phyloP scores from a whole-genome alignment of 2,113 vertebrate genomes.

The Neodontobutis hainanensis region DNA sequence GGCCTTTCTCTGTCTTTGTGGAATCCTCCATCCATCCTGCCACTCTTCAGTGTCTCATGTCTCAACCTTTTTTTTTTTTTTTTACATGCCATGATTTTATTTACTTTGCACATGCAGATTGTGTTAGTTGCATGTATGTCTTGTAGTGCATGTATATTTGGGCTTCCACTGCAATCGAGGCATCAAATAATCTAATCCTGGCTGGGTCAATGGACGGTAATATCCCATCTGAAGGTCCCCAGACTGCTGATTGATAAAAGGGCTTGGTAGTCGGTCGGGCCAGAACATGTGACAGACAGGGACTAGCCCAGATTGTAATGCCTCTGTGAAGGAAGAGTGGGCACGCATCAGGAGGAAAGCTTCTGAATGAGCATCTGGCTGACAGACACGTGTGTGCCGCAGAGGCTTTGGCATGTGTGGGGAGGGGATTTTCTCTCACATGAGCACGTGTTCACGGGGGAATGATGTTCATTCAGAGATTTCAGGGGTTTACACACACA shows the following conservation, averaged over 20 bases:
- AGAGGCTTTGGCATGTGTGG: conserved; percentile 47
- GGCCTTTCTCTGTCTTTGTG: conserved; percentile 12
- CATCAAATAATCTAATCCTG: conserved; percentile 54
- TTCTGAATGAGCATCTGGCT: conserved; percentile 72
- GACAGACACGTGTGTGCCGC: conserved; percentile 32
- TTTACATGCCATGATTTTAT: not conserved
- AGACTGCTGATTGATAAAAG: conserved; percentile 69
- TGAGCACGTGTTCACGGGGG: conserved; percentile 28
- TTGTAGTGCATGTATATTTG: conserved; percentile 3
- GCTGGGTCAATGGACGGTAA: conserved; percentile 36
- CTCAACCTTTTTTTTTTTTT: not conserved
- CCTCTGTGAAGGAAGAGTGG: conserved; percentile 55
- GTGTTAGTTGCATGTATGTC: not conserved
- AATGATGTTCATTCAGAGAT: conserved; percentile 50
- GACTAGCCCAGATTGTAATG: conserved; percentile 29
- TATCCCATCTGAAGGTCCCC: conserved; percentile 58
- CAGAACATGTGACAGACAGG: conserved; percentile 53
- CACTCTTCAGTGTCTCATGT: conserved; percentile 14
- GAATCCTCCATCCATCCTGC: conserved; percentile 32
- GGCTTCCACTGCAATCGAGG: conserved; percentile 3
- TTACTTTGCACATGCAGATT: not conserved
- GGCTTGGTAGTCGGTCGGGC: conserved; percentile 27
- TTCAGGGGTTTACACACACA: conserved; percentile 11
- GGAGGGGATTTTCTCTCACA: conserved; percentile 56
- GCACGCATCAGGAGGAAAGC: conserved; percentile 15